Conservation (phyloP, 2,113 vertebrate species). For the Albula glossodonta region DNA sequence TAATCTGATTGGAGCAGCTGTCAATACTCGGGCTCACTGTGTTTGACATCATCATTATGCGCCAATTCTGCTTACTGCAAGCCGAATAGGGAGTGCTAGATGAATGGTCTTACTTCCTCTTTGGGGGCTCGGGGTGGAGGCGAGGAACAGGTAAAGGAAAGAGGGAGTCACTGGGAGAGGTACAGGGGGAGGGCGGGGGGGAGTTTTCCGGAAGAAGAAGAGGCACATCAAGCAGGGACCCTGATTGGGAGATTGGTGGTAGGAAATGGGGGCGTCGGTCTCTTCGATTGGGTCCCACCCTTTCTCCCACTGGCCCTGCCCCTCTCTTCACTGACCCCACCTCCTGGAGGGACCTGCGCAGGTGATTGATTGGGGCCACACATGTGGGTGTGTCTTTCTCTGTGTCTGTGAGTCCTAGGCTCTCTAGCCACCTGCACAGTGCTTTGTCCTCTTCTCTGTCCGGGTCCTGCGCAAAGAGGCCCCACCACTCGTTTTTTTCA, state of each 20-base stretch:
- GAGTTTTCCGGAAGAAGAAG: conserved; percentile 56
- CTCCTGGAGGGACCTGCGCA: neutral
- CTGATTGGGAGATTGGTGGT: conserved; percentile 54
- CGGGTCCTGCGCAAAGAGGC: neutral
- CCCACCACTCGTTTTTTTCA: conserved; percentile 2
- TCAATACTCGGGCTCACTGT: no score
- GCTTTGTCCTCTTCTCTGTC: conserved; percentile 25
- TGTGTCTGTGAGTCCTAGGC: conserved; percentile 41
- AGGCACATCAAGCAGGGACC: conserved; percentile 49
- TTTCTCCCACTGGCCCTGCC: neutral
- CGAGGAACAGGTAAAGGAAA: conserved; percentile 33
- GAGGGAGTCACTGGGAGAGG: conserved; percentile 20
- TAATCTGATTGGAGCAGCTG: no score
- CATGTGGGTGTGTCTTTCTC: neutral
- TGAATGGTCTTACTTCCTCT: conserved; percentile 26
- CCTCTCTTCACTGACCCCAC: neutral
- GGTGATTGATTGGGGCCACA: neutral
- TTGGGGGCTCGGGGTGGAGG: conserved; percentile 22
- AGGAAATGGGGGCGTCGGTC: conserved; percentile 61
- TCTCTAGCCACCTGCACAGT: conserved; percentile 48
- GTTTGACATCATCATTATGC: no score
- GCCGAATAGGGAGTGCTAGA: no score
- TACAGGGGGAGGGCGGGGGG: conserved; percentile 53
- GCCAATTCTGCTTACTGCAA: no score
- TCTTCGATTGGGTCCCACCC: conserved; percentile 28